Base-by-base conservation (phyloP, 1,140 invertebrate genomes). In the Nasonia vitripennis region DNA sequence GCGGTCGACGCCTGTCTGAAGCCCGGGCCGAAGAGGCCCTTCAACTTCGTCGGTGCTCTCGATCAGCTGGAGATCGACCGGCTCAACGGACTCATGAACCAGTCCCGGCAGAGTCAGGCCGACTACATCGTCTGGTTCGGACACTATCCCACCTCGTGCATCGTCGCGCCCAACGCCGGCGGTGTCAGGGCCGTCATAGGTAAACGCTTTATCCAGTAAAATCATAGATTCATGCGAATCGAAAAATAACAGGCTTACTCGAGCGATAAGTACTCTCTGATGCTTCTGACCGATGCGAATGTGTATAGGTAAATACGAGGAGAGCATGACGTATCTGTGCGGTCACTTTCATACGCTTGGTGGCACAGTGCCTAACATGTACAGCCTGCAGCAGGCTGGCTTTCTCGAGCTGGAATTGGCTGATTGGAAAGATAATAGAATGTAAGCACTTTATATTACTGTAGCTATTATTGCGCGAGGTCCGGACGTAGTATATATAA, bases 371-470 rank as follows among this genome's bases (percentile, higher is more conserved):
- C 95, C 96, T 17, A 94, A 96, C 86, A 98, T 99, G 98, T 98
- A 98, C 89, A 97, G 97, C 2, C 93, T 97, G 87, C 97, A 98
- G 90, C 95, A 96, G 86, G 94, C 94, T 86, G 98, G 98, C n/a
- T 97, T 95, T 90, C 93, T 98, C 81, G 98, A 99, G 93, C 93
- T 99, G 73, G 98, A 99, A 94, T 93, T 99, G 67, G 97, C 96
- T 37, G 98, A 99, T 94, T 99, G 98, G 98, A 99, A 98, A 93
- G 97, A 98, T 90, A 97, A 96, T 90, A 94, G 98, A 93, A 95
- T 97, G 96, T 97, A 95, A 94, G 94, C 86, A 79, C 55, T 62
- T 62, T 20, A 7, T 62, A n/a, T n/a, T 62, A 62, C 55, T 62
- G 3, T n/a, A 51, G 2, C 11, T 51, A 62, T 62, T 20, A 62